Base-by-base conservation (phyloP, 2,113 vertebrate species). In the Mastomys coucha region DNA sequence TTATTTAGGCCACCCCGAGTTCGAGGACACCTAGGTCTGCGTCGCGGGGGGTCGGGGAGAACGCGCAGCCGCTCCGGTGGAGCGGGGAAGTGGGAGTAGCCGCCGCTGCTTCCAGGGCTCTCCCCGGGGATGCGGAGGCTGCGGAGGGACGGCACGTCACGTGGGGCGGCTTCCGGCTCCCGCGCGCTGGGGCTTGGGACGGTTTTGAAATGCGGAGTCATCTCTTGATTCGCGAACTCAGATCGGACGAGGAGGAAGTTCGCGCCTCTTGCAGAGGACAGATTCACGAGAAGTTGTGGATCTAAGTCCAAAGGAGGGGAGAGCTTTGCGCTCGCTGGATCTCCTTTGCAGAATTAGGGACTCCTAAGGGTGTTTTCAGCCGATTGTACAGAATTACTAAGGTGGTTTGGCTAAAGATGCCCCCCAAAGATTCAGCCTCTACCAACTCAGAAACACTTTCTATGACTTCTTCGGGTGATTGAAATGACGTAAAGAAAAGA, bases 151-250 rank as follows among this genome's bases (percentile, higher is more conserved):
- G 22, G 4, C 51, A 0, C 26, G 92, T 98, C 97, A 97, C 96
- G 93, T 97, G 97, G 16, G 1, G 42, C 39, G 1, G 51, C n/a
- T 86, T 80, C 95, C 81, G 58, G 65, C 28, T 73, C 36, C 53
- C 75, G 65, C 42, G 36, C 45, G 56, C 88, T 7, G 58, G 31
- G 73, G 4, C 70, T 39, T 42, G 0, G 39, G 49, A 53, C 69
- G 0, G 11, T 65, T 94, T 84, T 42, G 10, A 91, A 97, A 58
- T 96, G 97, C 95, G 92, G 72, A 96, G 96, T 97, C 97, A 96
- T 95, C 70, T 16, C 31, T 5, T 31, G 20, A 36, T 14, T 67
- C 4, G 14, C 4, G 31, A 69, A 36, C 16, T 7, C 0, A 5
- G 2, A 2, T 31, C 2, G 2, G 10, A 1, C 0, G 5, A 0